Percentiles rank a stretch among this genome's conserved stretches.
phyloP scores from a whole-genome alignment of 2,888 invertebrate species.

The Embidobia sp. region DNA sequence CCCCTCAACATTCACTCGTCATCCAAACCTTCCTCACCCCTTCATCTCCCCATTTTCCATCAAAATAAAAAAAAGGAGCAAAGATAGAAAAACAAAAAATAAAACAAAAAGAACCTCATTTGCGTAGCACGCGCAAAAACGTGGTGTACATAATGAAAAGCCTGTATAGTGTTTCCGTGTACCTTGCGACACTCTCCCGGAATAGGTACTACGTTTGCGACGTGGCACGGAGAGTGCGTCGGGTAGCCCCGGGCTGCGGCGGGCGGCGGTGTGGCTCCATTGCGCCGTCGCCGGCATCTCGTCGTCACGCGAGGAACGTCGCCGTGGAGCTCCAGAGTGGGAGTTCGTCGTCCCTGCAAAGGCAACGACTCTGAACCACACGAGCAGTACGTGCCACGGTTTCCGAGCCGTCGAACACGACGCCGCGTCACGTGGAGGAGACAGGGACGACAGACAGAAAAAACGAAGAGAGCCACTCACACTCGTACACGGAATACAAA shows the following conservation, averaged over 20 bases:
- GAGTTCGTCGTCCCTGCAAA: slow-evolving; percentile 61
- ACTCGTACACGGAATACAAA: too few relatives aligned
- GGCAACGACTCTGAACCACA: slow-evolving; percentile 21
- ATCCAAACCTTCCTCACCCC: background rate
- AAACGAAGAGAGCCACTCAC: background rate
- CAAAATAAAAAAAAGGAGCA: background rate
- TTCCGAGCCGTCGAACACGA: slow-evolving; percentile 39
- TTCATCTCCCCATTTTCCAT: background rate
- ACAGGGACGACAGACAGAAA: background rate
- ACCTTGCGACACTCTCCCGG: slow-evolving; percentile 38
- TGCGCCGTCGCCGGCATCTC: slow-evolving; percentile 60
- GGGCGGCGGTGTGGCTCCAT: slow-evolving; percentile 26
- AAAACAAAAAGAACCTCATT: slow-evolving; percentile 33
- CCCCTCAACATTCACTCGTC: slow-evolving; percentile 7
- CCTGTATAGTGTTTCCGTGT: slow-evolving; percentile 32
- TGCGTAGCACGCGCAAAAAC: slow-evolving; percentile 42
- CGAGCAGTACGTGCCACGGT: slow-evolving; percentile 58
- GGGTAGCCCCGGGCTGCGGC: slow-evolving; percentile 40
- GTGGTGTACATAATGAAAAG: slow-evolving; percentile 51
- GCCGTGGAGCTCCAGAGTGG: slow-evolving; percentile 55
- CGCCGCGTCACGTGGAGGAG: slow-evolving; percentile 6
- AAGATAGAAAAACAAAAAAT: background rate
- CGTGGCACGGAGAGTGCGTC: slow-evolving; percentile 43
- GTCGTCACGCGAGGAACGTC: slow-evolving; percentile 63
- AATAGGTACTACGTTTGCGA: slow-evolving; percentile 46